Base-by-base conservation (phyloP, 2,888 invertebrate species). In the Osmoderma eremita region DNA sequence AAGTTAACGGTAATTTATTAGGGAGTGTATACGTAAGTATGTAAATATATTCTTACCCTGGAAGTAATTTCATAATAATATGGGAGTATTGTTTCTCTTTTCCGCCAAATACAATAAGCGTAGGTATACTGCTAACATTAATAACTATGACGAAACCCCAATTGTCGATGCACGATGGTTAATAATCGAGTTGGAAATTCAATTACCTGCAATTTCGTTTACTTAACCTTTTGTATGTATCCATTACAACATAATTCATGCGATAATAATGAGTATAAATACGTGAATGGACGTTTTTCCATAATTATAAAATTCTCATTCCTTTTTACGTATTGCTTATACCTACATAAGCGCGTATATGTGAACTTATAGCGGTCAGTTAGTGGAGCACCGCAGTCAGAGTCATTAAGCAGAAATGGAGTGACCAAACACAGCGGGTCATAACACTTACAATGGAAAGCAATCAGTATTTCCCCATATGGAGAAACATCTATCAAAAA, bases 151-250 rank as follows among this genome's bases (percentile, higher is more conserved):
- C 20, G 54, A 54, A 54, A 54, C 38, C 18, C 18, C 20, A 54
- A 54, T 54, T 54, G 20, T 38, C 20, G 20, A 15, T 38, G 20
- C 17, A 39, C n/a, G 18, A 49, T 38, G 39, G 20, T 17, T 38
- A 20, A 54, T 54, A 54, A 54, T 54, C 18, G 38, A 38, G 15
- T 54, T 54, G 50, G 18, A 50, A 24, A 50, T 50, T 50, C 22
- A 54, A 54, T 54, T 39, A 38, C 12, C 17, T 38, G 18, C 30
- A 54, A 54, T 54, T 54, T 54, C 18, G 39, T n/a, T 54, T 54
- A 54, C 17, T 38, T 39, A 39, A 38, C 18, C 39, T 36, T 54
- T 54, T 54, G 54, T 54, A n/a, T 10, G 17, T 20, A 24, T 12
- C 54, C 24, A 39, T 39, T 54, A 38, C 18, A 15, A 36, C 36